phyloP scores from a whole-genome alignment of 53 echinoderm and acorn worm genomes.

The Temnopleurus reevesii region DNA sequence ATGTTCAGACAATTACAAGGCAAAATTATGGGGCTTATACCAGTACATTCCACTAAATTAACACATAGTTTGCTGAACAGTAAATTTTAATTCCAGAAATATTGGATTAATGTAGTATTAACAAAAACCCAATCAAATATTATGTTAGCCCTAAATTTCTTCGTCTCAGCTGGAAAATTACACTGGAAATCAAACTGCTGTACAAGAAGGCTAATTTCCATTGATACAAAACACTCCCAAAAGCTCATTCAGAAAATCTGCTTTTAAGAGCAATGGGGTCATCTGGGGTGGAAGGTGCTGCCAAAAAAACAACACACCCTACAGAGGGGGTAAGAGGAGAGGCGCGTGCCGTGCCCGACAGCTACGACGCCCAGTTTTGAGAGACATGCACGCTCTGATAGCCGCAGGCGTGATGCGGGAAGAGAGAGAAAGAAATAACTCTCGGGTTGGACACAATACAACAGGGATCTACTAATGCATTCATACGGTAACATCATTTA shows the following conservation, averaged over 20 bases:
- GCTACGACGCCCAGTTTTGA: background rate
- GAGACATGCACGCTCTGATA: background rate
- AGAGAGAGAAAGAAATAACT: background rate
- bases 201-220: slow-evolving; percentile 21
- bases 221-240: background rate
- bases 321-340: slow-evolving; percentile 10
- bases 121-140: too few species aligned
- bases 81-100: too few species aligned
- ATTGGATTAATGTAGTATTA: too few species aligned
- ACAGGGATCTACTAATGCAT: slow-evolving; percentile 27
- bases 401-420: background rate
- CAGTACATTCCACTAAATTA: too few species aligned
- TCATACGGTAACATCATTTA: slow-evolving; percentile 34
- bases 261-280: slow-evolving; percentile 37
- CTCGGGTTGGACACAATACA: background rate
- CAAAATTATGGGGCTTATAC: too few species aligned
- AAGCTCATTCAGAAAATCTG: slow-evolving; percentile 41
- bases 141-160: background rate
- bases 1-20: too few species aligned
- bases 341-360: slow-evolving; percentile 39
- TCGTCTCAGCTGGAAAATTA: background rate
- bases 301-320: background rate
- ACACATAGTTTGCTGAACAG: too few species aligned
- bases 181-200: slow-evolving; percentile 29
- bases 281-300: background rate